Evolutionary conservation across 2,113 vertebrate genomes (phyloP).

Genomic region (Nothobranchius kuhntae): DNA sequence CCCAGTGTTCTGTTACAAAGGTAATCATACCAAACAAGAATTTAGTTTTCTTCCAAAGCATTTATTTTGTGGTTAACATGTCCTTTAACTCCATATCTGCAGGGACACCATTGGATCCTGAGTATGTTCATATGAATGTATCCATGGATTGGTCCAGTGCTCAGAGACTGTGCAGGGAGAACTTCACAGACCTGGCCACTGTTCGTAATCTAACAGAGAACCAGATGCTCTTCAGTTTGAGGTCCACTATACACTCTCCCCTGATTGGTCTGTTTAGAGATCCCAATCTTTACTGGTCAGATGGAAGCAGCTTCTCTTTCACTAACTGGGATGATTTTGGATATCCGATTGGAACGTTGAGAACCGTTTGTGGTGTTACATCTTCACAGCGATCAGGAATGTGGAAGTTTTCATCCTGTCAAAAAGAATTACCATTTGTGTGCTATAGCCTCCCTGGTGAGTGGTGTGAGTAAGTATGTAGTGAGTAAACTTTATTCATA

Average conservation of each 20-base stretch:
- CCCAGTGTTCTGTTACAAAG: not conserved
- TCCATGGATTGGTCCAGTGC: not conserved
- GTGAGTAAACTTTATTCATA: not conserved
- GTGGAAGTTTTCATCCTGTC: not conserved
- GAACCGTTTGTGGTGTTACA: too few relatives aligned
- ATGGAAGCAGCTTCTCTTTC: not conserved
- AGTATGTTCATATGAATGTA: not conserved
- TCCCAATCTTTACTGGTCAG: not conserved
- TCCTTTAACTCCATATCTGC: not conserved
- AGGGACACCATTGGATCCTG: not conserved
- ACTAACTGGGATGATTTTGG: not conserved
- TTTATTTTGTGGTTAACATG: not conserved
- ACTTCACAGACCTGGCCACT: too few relatives aligned
- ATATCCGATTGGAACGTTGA: not conserved
- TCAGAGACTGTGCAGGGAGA: not conserved
- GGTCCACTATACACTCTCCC: not conserved
- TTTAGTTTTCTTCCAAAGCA: not conserved
- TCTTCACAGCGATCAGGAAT: not conserved
- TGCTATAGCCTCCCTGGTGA: not conserved
- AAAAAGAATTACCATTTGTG: not conserved
- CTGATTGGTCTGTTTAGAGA: not conserved
- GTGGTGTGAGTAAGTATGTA: too few relatives aligned
- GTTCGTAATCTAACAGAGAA: not conserved
- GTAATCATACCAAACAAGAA: not conserved
- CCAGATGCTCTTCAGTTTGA: not conserved